These are phyloP conservation scores for Sinocyclocheilus anshuiensis DNA, from an alignment of 2,113 vertebrate species.

Conservation along the genomic window DNA sequence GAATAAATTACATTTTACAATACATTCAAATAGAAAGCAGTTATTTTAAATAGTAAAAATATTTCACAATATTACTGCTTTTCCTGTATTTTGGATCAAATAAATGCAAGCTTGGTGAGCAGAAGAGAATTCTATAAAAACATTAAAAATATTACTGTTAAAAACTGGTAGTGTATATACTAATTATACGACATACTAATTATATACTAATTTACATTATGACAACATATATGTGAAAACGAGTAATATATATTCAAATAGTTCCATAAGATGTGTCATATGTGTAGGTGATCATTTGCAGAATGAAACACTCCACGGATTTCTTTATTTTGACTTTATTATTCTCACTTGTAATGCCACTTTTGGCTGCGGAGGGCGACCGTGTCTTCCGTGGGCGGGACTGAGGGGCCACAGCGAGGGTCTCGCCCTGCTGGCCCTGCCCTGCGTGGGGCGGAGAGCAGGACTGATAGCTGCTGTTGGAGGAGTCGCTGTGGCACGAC, in stretches of 20 bases:
- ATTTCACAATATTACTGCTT: too few relatives aligned
- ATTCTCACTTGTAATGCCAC: conserved; percentile 91
- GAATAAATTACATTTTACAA: too few relatives aligned
- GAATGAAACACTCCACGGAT: background rate
- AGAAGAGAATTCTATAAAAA: too few relatives aligned
- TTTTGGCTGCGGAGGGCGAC: conserved; percentile 73
- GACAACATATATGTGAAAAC: background rate
- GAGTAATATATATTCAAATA: too few relatives aligned
- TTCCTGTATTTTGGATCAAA: too few relatives aligned
- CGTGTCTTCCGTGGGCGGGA: conserved; percentile 80
- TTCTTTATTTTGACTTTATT: background rate
- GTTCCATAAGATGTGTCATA: background rate
- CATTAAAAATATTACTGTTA: too few relatives aligned
- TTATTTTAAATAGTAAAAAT: too few relatives aligned
- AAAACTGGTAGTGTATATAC: too few relatives aligned
- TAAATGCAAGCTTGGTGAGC: too few relatives aligned
- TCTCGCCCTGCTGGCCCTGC: conserved; percentile 45
- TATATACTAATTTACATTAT: background rate
- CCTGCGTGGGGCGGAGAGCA: conserved; percentile 80
- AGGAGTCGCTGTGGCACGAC: conserved; percentile 93
- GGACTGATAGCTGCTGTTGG: conserved; percentile 90
- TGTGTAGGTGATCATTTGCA: background rate
- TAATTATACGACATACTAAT: too few relatives aligned
- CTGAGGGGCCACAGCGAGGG: conserved; percentile 7
- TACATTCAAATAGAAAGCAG: too few relatives aligned